A percentile compares a stretch with the other conserved stretches of the same genome.
These are phyloP conservation scores for Silvanus unidentatus DNA, from an alignment of 2,888 invertebrate species.

Conservation along the genomic window DNA sequence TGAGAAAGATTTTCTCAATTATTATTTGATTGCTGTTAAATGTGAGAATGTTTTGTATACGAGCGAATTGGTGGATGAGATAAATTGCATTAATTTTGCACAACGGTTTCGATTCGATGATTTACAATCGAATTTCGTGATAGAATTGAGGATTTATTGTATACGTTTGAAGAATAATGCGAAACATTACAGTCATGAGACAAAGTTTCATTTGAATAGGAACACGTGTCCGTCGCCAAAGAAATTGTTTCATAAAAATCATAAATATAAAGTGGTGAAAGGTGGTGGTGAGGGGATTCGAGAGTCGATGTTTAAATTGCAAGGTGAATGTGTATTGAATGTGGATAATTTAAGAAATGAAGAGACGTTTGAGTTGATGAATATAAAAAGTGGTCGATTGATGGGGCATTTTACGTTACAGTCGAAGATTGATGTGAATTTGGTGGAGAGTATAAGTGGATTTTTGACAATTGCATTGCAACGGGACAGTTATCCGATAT, in stretches of 20 bases:
- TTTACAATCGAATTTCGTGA: conserved; percentile 20
- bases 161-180: conserved; percentile 16
- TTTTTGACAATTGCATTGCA: not conserved
- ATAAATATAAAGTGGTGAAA: conserved; percentile 8
- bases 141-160: conserved; percentile 20
- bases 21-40: not conserved
- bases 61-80: conserved; percentile 18
- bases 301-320: not conserved
- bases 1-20: not conserved
- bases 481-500: not conserved
- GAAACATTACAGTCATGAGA: conserved; percentile 5
- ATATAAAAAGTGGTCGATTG: not conserved
- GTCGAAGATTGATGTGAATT: not conserved
- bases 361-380: too few relatives aligned
- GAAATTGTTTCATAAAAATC: conserved; percentile 17
- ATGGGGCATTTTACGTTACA: not conserved
- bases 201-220: conserved; percentile 14
- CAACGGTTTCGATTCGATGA: conserved; percentile 17
- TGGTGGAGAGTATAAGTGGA: not conserved
- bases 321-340: not conserved
- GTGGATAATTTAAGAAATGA: not conserved
- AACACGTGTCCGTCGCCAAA: conserved; percentile 21
- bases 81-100: conserved; percentile 11
- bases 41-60: conserved; percentile 21
- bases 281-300: not conserved